Conservation (phyloP, 1,140 invertebrate genomes). For the Leptinotarsa lineolata region DNA sequence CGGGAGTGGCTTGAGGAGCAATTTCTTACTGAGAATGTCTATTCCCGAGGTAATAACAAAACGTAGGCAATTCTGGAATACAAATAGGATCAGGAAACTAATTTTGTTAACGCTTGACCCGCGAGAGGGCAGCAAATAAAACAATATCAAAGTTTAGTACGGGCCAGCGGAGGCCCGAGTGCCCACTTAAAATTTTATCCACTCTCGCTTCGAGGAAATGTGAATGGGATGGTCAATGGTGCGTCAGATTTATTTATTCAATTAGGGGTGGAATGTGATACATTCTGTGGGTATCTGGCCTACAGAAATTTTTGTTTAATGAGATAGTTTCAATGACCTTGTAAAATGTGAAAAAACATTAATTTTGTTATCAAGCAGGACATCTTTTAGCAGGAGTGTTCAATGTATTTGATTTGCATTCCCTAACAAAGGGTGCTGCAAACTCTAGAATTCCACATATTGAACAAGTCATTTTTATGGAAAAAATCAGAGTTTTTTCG, state of each 20-base stretch:
- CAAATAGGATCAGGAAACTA: constrained; percentile 54
- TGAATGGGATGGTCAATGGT: neutral
- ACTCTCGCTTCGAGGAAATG: constrained; percentile 7
- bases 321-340: no score
- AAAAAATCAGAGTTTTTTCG: no score
- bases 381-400: no score
- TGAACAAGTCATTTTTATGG: no score
- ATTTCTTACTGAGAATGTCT: constrained; percentile 47
- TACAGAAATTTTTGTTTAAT: no score
- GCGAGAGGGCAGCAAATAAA: constrained; percentile 54
- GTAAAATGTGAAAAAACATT: no score
- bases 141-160: constrained; percentile 57
- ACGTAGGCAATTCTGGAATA: constrained; percentile 52
- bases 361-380: no score
- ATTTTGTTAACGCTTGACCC: constrained; percentile 56
- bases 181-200: constrained; percentile 44
- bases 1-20: constrained; percentile 30
- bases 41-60: constrained; percentile 48
- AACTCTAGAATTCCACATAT: no score
- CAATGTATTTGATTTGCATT: no score
- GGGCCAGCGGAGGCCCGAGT: constrained; percentile 32
- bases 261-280: neutral
- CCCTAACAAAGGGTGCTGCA: no score
- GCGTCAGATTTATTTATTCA: constrained; percentile 23
- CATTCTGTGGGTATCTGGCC: no score